Percentiles rank a stretch among this genome's conserved stretches.
Conservation (phyloP, 2,888 invertebrate species). For the Invenusta paracnida region DNA sequence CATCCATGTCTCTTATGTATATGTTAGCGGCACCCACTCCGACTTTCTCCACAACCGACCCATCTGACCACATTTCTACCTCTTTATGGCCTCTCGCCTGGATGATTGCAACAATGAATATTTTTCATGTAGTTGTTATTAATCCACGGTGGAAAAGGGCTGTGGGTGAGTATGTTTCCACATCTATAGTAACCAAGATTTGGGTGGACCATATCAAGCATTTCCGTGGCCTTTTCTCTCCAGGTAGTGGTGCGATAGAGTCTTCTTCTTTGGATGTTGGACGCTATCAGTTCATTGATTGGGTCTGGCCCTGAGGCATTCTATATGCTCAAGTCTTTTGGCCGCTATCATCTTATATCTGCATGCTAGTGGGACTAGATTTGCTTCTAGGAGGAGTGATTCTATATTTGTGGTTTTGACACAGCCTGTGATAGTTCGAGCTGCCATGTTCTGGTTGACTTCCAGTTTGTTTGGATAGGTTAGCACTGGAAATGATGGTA, state of each 20-base stretch:
- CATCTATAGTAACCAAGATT: background rate
- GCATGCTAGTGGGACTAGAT: background rate
- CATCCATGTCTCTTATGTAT: background rate
- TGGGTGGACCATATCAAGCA: background rate
- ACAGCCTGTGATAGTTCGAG: background rate
- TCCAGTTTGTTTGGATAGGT: background rate
- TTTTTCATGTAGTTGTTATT: too few relatives aligned
- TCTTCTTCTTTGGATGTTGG: background rate
- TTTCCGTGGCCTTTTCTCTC: background rate
- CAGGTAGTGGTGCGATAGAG: background rate
- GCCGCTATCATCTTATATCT: background rate
- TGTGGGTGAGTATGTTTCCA: background rate
- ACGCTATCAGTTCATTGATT: background rate
- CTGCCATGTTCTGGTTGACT: background rate
- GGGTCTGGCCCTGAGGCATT: background rate
- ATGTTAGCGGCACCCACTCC: too few relatives aligned
- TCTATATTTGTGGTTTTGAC: background rate
- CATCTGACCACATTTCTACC: background rate
- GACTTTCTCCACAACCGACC: background rate
- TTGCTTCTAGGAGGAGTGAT: background rate
- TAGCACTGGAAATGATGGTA: background rate
- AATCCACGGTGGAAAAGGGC: background rate
- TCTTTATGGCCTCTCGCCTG: background rate
- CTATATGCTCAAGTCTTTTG: too few relatives aligned
- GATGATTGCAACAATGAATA: too few relatives aligned